phyloP scores from a whole-genome alignment of 30 jellyfish, hydroid and myxozoan genomes.

The Turritopsis rubra region DNA sequence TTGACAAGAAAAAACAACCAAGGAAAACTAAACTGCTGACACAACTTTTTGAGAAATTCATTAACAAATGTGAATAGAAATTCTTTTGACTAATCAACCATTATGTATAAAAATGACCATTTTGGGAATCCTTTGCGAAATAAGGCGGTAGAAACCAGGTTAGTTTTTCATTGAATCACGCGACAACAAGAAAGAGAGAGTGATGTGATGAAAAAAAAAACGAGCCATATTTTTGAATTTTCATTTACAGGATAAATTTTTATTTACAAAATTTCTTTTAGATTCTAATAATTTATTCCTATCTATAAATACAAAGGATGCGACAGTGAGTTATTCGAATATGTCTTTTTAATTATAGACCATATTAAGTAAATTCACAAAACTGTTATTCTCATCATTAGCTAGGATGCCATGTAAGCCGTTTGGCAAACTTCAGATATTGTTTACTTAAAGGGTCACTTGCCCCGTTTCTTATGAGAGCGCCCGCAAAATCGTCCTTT shows the following conservation, averaged over 20 bases:
- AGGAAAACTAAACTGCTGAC: too few species aligned
- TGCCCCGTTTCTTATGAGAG: conserved; percentile 4
- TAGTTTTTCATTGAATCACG: background rate
- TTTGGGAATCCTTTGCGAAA: too few species aligned
- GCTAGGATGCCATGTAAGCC: background rate
- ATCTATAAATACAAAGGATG: background rate
- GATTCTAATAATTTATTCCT: background rate
- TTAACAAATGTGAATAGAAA: too few species aligned
- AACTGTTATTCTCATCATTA: too few species aligned
- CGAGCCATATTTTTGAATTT: background rate
- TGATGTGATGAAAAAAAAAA: too few species aligned
- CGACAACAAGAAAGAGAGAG: background rate
- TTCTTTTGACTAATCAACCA: background rate
- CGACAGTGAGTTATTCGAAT: background rate
- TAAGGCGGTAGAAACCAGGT: background rate
- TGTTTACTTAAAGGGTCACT: background rate
- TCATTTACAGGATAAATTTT: background rate
- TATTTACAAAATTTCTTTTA: background rate
- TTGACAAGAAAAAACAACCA: background rate
- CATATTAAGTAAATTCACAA: too few species aligned
- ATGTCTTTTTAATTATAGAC: too few species aligned
- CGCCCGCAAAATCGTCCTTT: conserved; percentile 2
- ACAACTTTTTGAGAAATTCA: too few species aligned
- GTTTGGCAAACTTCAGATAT: background rate
- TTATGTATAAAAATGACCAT: too few species aligned